Conservation (phyloP, 2,888 invertebrate species). For the Odontomyia ornata region DNA sequence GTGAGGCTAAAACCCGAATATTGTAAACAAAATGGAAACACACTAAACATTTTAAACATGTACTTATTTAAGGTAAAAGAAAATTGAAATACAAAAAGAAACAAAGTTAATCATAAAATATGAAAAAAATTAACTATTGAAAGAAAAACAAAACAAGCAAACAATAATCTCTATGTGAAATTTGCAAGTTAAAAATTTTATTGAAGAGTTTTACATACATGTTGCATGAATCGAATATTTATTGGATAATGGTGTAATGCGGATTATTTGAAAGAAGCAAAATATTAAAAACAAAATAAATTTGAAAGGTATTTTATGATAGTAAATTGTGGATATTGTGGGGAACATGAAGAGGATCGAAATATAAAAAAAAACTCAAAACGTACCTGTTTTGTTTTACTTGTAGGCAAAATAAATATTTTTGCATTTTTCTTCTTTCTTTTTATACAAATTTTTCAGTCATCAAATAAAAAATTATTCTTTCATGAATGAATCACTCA, state of each 20-base stretch:
- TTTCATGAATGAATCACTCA: no score
- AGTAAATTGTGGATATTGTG: neutral
- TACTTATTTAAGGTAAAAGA: neutral
- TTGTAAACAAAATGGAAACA: neutral
- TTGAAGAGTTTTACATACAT: slow-evolving; percentile 35
- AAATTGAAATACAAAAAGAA: neutral
- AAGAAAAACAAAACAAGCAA: neutral
- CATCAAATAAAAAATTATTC: no score
- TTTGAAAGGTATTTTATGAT: neutral
- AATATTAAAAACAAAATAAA: no score
- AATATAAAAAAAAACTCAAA: neutral
- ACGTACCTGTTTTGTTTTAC: neutral
- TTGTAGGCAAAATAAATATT: neutral
- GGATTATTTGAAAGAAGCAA: neutral
- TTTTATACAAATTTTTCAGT: no score
- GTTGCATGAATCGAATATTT: slow-evolving; percentile 31
- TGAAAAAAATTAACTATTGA: slow-evolving; percentile 7
- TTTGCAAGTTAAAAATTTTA: slow-evolving; percentile 40
- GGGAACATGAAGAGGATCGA: neutral
- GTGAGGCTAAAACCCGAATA: slow-evolving; percentile 35
- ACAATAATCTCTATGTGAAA: slow-evolving; percentile 32
- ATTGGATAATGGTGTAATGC: neutral
- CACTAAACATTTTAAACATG: slow-evolving; percentile 14
- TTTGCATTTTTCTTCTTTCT: no score
- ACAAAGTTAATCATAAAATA: slow-evolving; percentile 5